Evolutionary conservation across 2,888 invertebrate genomes (phyloP), one percentile per base, ranked within the genome.

Genomic region (Heliconius aoede): DNA sequence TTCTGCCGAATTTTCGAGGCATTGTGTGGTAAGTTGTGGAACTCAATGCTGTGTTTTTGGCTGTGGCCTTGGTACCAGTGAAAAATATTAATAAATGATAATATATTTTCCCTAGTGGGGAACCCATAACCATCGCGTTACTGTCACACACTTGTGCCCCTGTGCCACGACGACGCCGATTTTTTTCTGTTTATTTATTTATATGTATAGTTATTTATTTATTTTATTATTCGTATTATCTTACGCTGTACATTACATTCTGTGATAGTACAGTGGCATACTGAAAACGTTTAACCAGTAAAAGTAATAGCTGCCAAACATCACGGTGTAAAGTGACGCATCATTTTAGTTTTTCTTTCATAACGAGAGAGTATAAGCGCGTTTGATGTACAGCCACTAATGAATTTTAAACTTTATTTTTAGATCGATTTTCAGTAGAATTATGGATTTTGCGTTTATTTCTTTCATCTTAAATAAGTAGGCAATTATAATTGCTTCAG

Each of bases 371-470:
- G 75, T 68, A 76, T 60, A 72, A 73, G 65, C 73, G 72, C 69
- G 78, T 79, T 79, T 78, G 79, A 79, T 74, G 76, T 79, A 78
- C 32, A 76, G 64, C 68, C 61, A 69, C 78, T 73, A 74, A 79
- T 79, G 79, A 79, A 78, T 79, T 67, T 72, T 46, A 21, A 30
- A 74, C 55, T 72, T 74, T 79, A 78, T 76, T 76, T 76, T 46
- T 67, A 72, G 78, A 73, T 69, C 78, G 73, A 78, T 78, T 78
- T 77, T 74, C 30, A n/a, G n/a, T n/a, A n/a, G n/a, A n/a, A n/a
- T n/a, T n/a, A n/a, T n/a, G n/a, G n/a, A n/a, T n/a, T n/a, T n/a
- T n/a, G 61, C 76, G 76, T 79, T 79, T 74, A 51, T 68, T 74
- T 76, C 79, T 80, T 80, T 80, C 78, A 80, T 80, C 79, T 78